Evolutionary conservation across 2,113 vertebrate species (phyloP).

Genomic region (Phalacrocorax brasilianus): DNA sequence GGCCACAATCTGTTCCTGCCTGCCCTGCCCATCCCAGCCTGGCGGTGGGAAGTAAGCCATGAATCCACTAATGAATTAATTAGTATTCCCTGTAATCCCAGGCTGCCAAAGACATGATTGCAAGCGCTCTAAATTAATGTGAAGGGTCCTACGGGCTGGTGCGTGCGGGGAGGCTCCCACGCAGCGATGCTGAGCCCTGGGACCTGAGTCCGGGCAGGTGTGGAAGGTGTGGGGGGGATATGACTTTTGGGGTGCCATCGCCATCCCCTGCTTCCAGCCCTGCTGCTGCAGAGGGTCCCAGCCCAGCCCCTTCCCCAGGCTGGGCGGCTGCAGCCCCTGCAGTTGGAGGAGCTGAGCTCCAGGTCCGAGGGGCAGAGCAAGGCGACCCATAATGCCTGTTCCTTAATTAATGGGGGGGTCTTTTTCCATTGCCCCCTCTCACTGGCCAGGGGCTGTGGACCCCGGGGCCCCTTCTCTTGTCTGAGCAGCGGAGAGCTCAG

Average conservation of each 20-base stretch:
- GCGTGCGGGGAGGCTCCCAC: neutral
- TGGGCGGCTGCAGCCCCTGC: no score
- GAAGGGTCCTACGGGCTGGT: neutral
- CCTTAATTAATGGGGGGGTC: neutral
- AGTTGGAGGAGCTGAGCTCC: neutral
- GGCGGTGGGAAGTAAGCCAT: neutral
- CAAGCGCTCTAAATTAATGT: accelerated
- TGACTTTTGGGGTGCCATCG: neutral
- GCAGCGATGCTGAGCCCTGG: neutral
- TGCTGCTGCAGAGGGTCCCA: neutral
- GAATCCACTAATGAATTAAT: slow-evolving; percentile 37
- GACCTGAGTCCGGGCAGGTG: accelerated
- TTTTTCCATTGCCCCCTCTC: accelerated
- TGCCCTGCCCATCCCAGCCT: neutral
- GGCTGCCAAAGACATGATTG: neutral
- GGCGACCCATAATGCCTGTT: accelerated
- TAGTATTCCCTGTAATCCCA: slow-evolving; percentile 35
- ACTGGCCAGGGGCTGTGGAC: accelerated
- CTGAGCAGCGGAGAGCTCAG: neutral
- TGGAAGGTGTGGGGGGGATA: accelerated
- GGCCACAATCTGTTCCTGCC: slow-evolving; percentile 52
- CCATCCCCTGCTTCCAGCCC: neutral
- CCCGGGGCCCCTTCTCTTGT: neutral
- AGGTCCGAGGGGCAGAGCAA: accelerated
- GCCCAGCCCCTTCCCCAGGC: neutral